Evolutionary conservation across 2,797 vertebrate genomes (phyloP).

Genomic region (Cynodonichthys magdalenae): DNA sequence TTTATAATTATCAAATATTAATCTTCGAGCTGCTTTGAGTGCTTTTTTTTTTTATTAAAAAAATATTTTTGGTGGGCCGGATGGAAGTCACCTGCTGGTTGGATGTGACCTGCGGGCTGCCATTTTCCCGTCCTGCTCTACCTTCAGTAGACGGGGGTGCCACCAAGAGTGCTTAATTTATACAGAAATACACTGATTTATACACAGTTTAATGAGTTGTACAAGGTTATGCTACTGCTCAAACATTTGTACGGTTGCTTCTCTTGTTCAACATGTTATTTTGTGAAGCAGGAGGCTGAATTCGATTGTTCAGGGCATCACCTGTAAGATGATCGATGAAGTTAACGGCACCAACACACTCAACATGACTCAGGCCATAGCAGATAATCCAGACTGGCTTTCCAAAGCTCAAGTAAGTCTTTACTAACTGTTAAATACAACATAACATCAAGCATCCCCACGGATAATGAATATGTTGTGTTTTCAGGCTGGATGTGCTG

Average conservation of each 20-base stretch:
- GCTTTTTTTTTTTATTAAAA: too few relatives aligned
- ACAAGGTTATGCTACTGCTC: neutral
- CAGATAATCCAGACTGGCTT: slow-evolving; percentile 56
- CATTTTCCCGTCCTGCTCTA: too few relatives aligned
- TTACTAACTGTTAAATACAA: slow-evolving; percentile 1
- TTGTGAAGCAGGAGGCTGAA: slow-evolving; percentile 60
- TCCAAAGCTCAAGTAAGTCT: slow-evolving; percentile 61
- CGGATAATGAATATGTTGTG: neutral
- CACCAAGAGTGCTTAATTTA: too few relatives aligned
- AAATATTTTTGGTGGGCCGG: too few relatives aligned
- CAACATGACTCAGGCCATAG: slow-evolving; percentile 51
- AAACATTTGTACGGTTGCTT: neutral
- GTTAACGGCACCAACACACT: slow-evolving; percentile 30
- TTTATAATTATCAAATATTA: too few relatives aligned
- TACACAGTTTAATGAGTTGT: neutral
- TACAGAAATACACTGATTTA: neutral
- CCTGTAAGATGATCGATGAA: slow-evolving; percentile 66
- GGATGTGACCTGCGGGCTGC: too few relatives aligned
- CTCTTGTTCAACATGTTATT: neutral
- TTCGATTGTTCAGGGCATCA: slow-evolving; percentile 69
- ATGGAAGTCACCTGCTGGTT: too few relatives aligned
- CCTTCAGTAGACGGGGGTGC: too few relatives aligned
- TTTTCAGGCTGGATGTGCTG: slow-evolving; percentile 67
- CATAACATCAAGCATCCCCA: neutral
- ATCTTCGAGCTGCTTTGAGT: too few relatives aligned